These are phyloP conservation scores for Phenganax marumi DNA, from an alignment of 92 coral and sea anemone species.

Conservation along the genomic window DNA sequence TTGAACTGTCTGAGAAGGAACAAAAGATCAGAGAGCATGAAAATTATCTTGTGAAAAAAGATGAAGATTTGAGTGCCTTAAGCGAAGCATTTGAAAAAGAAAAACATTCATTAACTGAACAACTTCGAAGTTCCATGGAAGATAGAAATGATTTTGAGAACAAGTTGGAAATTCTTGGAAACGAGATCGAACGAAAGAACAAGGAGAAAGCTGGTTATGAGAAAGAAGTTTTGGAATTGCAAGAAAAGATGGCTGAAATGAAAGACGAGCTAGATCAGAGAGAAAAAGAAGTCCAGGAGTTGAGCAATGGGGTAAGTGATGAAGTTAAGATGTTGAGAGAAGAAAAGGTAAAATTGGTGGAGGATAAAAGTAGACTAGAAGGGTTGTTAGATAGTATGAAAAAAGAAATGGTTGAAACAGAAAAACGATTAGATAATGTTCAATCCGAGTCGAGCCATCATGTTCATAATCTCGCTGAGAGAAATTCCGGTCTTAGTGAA, in stretches of 20 bases:
- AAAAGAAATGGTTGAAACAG: conserved; percentile 14
- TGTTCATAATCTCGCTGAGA: conserved; percentile 16
- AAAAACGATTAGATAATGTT: neutral
- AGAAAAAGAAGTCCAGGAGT: conserved; percentile 6
- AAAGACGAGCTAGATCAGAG: conserved; percentile 2
- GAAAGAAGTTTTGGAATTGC: conserved; percentile 22
- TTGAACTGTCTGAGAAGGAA: conserved; percentile 29
- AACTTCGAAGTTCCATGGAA: conserved; percentile 14
- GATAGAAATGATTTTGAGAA: conserved; percentile 19
- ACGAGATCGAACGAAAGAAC: conserved; percentile 9
- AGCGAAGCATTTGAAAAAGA: conserved; percentile 7
- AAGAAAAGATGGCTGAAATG: conserved; percentile 32
- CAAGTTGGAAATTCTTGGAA: neutral
- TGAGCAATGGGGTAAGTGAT: conserved; percentile 32
- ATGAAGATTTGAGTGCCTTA: neutral
- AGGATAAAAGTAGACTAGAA: conserved; percentile 30
- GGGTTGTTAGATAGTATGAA: conserved; percentile 17
- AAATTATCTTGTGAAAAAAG: conserved; percentile 13
- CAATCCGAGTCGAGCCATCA: neutral
- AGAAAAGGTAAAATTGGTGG: conserved; percentile 17
- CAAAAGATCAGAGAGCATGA: conserved; percentile 15
- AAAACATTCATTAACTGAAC: conserved; percentile 1
- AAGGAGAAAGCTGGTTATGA: conserved; percentile 2
- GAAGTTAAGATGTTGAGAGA: conserved; percentile 40
- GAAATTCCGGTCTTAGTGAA: conserved; percentile 7